Conservation (phyloP, 2,113 vertebrate genomes). For the Columba janthina region DNA sequence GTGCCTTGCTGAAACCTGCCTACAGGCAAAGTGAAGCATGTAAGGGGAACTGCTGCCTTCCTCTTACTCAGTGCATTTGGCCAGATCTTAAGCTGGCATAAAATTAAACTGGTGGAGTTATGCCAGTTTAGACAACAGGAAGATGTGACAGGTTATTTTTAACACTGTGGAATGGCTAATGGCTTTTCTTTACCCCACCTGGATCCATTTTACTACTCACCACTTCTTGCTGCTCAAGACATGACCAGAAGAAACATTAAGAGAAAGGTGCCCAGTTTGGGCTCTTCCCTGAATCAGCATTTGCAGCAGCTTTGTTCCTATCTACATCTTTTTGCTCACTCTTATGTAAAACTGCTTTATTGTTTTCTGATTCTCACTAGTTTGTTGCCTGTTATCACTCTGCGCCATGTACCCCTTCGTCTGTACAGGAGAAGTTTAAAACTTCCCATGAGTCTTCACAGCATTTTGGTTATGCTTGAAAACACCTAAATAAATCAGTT, state of each 20-base stretch:
- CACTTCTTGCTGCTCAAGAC: background rate
- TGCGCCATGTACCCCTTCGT: background rate
- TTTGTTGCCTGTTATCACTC: background rate
- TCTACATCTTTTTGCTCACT: background rate
- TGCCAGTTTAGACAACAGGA: background rate
- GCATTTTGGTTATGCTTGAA: background rate
- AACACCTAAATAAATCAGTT: background rate
- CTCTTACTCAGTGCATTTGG: background rate
- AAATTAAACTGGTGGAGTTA: background rate
- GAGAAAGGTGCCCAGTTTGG: background rate
- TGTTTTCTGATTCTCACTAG: background rate
- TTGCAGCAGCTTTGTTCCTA: background rate
- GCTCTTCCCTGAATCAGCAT: background rate
- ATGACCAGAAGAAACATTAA: background rate
- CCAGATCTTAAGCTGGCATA: background rate
- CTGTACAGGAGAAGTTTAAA: background rate
- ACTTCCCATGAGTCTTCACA: background rate
- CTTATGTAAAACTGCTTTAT: background rate
- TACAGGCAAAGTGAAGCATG: background rate
- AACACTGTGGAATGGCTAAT: background rate
- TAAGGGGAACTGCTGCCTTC: background rate
- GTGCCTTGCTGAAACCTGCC: background rate
- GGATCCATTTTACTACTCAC: background rate
- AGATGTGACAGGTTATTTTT: background rate
- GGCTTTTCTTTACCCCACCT: background rate